These are phyloP conservation scores for Periophthalmodon schlosseri DNA, from an alignment of 2,113 vertebrate species.

Conservation along the genomic window DNA sequence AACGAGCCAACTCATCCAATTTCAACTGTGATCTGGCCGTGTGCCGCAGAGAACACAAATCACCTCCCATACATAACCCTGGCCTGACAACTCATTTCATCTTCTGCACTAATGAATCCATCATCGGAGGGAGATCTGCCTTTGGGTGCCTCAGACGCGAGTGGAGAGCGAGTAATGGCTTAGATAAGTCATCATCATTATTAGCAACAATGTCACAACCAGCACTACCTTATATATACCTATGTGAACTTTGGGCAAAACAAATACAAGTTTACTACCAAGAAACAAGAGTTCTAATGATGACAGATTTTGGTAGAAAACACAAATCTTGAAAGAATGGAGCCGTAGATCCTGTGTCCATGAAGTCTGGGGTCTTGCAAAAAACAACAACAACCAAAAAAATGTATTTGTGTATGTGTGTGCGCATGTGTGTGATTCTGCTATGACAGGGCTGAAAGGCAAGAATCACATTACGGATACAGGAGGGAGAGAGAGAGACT, in stretches of 20 bases:
- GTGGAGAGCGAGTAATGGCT: conserved; percentile 60
- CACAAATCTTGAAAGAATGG: background rate
- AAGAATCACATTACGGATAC: too few relatives aligned
- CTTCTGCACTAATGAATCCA: conserved; percentile 69
- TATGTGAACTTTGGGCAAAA: conserved; percentile 13
- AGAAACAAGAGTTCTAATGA: background rate
- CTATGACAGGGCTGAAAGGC: too few relatives aligned
- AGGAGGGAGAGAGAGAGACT: too few relatives aligned
- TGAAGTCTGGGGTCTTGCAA: too few relatives aligned
- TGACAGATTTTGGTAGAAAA: background rate
- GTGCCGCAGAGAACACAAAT: conserved; percentile 66
- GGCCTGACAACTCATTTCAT: conserved; percentile 72
- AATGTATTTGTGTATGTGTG: too few relatives aligned
- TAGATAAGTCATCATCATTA: conserved; percentile 58
- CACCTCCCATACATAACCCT: conserved; percentile 63
- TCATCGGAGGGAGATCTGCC: conserved; percentile 55
- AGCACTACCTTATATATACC: conserved; percentile 22
- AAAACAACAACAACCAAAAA: too few relatives aligned
- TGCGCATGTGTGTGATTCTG: too few relatives aligned
- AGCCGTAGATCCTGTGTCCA: background rate
- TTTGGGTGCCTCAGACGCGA: conserved; percentile 45
- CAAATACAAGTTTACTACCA: background rate
- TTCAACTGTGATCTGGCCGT: conserved; percentile 42
- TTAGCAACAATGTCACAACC: conserved; percentile 34
- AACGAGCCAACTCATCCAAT: conserved; percentile 36